Evolutionary conservation across 2,797 vertebrate species (phyloP).

Genomic region (Choloepus didactylus): DNA sequence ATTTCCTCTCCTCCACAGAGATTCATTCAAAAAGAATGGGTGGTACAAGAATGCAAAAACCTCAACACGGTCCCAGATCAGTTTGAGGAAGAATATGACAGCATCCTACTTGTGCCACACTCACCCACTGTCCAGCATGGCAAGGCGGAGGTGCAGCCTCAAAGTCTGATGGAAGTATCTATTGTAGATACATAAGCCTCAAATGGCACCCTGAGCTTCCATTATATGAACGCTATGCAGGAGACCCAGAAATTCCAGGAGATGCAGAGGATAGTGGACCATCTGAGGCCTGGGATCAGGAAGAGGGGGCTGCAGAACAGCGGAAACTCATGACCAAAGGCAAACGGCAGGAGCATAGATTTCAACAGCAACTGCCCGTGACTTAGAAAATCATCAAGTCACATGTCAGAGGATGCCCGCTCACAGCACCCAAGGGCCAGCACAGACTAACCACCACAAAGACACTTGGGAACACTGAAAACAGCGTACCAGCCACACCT

Average conservation of each 20-base stretch:
- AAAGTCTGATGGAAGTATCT: background rate
- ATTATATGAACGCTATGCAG: background rate
- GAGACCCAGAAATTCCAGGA: background rate
- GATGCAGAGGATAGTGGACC: background rate
- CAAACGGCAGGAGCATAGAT: background rate
- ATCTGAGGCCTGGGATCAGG: background rate
- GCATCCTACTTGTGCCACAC: background rate
- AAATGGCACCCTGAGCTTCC: background rate
- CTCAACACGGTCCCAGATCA: background rate
- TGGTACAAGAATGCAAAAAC: background rate
- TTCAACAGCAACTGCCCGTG: background rate
- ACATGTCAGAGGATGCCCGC: background rate
- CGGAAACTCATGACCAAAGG: background rate
- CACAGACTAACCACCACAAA: background rate
- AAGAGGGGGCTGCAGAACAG: background rate
- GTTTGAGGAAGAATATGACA: background rate
- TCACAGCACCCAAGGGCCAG: background rate
- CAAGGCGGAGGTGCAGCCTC: background rate
- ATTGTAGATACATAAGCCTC: background rate
- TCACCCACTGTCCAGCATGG: background rate
- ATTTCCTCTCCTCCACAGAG: background rate
- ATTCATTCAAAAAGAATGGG: background rate
- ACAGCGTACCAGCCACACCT: no score
- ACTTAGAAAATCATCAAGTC: background rate
- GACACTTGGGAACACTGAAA: background rate